phyloP scores from a whole-genome alignment of 2,113 vertebrate genomes.

The Pionites leucogaster region DNA sequence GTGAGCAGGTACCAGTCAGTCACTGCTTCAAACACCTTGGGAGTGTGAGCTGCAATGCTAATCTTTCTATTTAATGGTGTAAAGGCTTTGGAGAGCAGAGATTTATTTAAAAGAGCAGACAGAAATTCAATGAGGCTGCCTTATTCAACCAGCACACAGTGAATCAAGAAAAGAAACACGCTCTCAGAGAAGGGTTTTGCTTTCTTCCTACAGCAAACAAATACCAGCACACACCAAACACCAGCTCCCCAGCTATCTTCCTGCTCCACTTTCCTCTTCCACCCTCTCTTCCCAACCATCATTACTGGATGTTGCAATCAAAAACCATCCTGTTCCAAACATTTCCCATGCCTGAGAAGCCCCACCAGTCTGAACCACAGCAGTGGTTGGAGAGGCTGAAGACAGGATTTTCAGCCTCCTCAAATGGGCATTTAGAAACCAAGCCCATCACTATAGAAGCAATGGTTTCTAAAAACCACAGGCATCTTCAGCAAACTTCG shows the following conservation, averaged over 20 bases:
- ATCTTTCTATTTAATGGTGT: not conserved
- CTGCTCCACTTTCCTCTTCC: not conserved
- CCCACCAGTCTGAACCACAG: not conserved
- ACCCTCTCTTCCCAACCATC: not conserved
- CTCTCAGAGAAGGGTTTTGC: not conserved
- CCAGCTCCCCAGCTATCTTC: not conserved
- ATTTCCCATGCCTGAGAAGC: not conserved
- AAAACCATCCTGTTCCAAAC: not conserved
- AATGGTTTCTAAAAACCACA: not conserved
- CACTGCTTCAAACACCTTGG: not conserved
- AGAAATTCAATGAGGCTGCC: not conserved
- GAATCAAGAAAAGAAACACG: not conserved
- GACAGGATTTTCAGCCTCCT: not conserved
- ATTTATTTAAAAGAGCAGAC: not conserved
- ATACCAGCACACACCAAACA: not conserved
- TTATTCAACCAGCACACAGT: not conserved
- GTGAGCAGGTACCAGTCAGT: fast-evolving
- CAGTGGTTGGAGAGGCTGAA: not conserved
- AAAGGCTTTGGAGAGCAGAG: not conserved
- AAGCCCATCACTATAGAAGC: not conserved
- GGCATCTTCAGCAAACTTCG: not conserved
- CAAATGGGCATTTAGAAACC: not conserved
- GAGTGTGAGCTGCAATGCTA: not conserved
- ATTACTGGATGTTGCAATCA: not conserved
- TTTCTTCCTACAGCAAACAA: not conserved